Base-by-base conservation (phyloP, 2,888 invertebrate species). In the Ochropleura plecta region DNA sequence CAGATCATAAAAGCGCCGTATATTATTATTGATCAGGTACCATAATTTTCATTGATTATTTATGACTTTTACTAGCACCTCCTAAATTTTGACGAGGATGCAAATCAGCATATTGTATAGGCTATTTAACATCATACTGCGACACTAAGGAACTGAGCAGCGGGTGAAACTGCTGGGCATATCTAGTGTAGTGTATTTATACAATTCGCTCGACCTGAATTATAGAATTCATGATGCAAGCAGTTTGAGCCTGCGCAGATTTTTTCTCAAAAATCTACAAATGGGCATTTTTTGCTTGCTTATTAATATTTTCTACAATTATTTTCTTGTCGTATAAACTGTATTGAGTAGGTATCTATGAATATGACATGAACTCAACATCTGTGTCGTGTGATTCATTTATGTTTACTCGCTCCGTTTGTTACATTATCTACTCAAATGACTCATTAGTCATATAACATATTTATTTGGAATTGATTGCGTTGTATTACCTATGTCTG, bases 301-400 rank as follows among this genome's bases (percentile, higher is more conserved):
- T 44, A 44, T 30, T 44, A 70, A 30, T n/a, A 53, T 9, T n/a
- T 3, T 9, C 18, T n/a, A 53, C 53, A 57, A 30, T 20, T 20
- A 30, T 57, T 30, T 14, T 57, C 14, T 7, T 14, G 30, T 16
- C 30, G 18, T 14, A 30, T 55, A 40, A 14, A 53, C 30, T 53
- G 3, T 59, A 53, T 51, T 57, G 0, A 57, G n/a, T 65, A n/a
- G 9, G 51, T 7, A n/a, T 18, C 49, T 51, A 48, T 12, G 14
- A 57, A 71, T 44, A 65, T 67, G 60, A 59, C 40, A 62, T 71
- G n/a, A 70, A 82, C 65, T 40, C 73, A 51, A 66, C 81, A 81
- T 83, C 81, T 79, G 81, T 64, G 66, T 53, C 49, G 57, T 55
- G 18, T 84, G 84, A 81, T 59, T 84, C 84, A 81, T 53, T 30